These are phyloP conservation scores for Rhopilema esculentum DNA, from an alignment of 30 jellyfish, hydroid and myxozoan species.

Conservation along the genomic window DNA sequence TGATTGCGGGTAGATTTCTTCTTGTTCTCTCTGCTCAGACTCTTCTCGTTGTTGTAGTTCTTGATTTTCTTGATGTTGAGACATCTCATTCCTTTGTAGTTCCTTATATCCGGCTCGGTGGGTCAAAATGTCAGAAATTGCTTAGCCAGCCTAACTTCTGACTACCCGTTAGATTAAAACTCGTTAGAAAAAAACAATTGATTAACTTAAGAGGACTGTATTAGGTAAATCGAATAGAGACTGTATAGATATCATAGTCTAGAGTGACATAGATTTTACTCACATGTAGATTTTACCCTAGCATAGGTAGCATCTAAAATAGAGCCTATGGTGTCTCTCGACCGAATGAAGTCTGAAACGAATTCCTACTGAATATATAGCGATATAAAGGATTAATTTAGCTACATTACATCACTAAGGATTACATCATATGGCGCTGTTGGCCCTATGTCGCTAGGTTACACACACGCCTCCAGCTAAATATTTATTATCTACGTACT, in stretches of 20 bases:
- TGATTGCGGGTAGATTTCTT: constrained; percentile 7
- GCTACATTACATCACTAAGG: neutral
- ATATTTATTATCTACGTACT: neutral
- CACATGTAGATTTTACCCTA: too few relatives aligned
- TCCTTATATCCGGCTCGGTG: neutral
- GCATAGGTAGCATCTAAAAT: neutral
- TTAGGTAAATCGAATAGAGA: too few relatives aligned
- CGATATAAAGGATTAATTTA: neutral
- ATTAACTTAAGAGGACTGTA: neutral
- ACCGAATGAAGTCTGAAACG: neutral
- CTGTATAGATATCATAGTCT: neutral
- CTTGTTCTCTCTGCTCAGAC: neutral
- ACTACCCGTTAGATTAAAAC: neutral
- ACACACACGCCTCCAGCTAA: neutral
- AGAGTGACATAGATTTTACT: neutral
- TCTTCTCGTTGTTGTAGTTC: too few relatives aligned
- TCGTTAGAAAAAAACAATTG: neutral
- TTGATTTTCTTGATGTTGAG: too few relatives aligned
- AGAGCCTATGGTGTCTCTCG: neutral
- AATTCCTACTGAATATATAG: neutral
- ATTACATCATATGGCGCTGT: neutral
- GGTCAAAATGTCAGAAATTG: neutral
- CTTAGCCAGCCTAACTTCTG: neutral
- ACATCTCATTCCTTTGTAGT: too few relatives aligned
- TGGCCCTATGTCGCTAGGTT: neutral